Conservation (phyloP, 2,888 invertebrate species). For the Microplitis manilae region DNA sequence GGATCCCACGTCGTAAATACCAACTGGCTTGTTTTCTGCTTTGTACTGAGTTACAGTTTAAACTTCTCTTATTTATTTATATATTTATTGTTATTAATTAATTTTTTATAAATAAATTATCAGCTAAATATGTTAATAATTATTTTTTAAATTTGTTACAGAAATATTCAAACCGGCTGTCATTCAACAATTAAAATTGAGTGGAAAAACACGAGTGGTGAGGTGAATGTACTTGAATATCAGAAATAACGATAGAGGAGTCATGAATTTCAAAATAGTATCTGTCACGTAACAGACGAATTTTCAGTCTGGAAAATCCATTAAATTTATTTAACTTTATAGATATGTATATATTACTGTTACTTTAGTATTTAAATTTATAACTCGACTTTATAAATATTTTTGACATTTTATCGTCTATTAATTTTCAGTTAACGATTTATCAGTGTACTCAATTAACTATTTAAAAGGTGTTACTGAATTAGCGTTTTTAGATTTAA, state of each 20-base stretch:
- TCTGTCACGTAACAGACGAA: background rate
- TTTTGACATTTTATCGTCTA: background rate
- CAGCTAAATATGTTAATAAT: background rate
- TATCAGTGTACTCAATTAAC: too few relatives aligned
- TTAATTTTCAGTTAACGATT: too few relatives aligned
- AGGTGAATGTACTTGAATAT: background rate
- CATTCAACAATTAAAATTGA: conserved; percentile 8
- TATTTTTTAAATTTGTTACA: background rate
- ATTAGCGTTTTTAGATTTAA: too few relatives aligned
- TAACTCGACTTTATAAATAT: background rate
- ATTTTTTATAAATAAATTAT: too few relatives aligned
- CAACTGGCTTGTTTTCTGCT: conserved; percentile 1
- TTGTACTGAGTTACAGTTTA: background rate
- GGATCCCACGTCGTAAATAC: conserved; percentile 3
- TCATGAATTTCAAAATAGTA: conserved; percentile 12
- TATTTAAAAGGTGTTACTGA: too few relatives aligned
- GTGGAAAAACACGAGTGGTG: background rate
- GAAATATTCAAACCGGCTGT: background rate
- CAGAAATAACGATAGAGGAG: background rate
- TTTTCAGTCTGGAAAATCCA: conserved; percentile 8
- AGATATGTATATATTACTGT: background rate
- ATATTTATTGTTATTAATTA: background rate
- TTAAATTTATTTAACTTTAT: background rate
- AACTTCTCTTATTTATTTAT: background rate
- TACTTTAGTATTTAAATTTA: background rate